phyloP scores from a whole-genome alignment of 2,888 invertebrate genomes.

The Junonia oenone region DNA sequence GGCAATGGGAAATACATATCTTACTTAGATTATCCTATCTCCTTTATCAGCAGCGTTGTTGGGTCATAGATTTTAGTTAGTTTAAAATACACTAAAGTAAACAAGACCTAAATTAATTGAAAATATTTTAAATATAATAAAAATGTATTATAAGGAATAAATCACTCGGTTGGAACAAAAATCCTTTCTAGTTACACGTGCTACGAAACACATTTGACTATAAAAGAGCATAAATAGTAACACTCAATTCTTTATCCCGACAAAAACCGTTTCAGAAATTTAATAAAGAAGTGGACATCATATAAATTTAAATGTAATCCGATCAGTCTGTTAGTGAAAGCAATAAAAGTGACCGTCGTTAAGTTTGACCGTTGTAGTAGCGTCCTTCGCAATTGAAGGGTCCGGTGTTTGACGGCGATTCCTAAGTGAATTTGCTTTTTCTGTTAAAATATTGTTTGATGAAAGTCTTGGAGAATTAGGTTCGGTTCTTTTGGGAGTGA shows the following conservation, averaged over 20 bases:
- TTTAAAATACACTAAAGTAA: no score
- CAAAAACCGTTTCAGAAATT: slow-evolving; percentile 6
- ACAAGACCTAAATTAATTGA: no score
- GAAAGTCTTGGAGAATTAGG: neutral
- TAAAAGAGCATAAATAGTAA: no score
- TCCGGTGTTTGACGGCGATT: slow-evolving; percentile 7
- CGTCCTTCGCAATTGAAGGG: slow-evolving; percentile 7
- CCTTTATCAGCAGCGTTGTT: no score
- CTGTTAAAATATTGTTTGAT: neutral
- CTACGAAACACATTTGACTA: no score
- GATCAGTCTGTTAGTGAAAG: slow-evolving; percentile 18
- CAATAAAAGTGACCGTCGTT: slow-evolving; percentile 17
- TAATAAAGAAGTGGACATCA: slow-evolving; percentile 11
- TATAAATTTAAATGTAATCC: slow-evolving; percentile 21
- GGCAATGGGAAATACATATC: no score
- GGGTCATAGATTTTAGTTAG: no score
- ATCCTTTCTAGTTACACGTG: no score
- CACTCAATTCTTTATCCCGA: neutral
- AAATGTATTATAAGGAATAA: no score
- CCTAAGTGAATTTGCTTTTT: slow-evolving; percentile 6
- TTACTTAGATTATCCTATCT: no score
- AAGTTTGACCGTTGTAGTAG: slow-evolving; percentile 6
- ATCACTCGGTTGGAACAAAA: no score
- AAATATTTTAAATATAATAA: no score
- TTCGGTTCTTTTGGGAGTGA: neutral